A percentile compares a stretch with the other conserved stretches of the same genome.
phyloP scores from a whole-genome alignment of 2,888 invertebrate genomes.

The Zootermopsis nevadensis region DNA sequence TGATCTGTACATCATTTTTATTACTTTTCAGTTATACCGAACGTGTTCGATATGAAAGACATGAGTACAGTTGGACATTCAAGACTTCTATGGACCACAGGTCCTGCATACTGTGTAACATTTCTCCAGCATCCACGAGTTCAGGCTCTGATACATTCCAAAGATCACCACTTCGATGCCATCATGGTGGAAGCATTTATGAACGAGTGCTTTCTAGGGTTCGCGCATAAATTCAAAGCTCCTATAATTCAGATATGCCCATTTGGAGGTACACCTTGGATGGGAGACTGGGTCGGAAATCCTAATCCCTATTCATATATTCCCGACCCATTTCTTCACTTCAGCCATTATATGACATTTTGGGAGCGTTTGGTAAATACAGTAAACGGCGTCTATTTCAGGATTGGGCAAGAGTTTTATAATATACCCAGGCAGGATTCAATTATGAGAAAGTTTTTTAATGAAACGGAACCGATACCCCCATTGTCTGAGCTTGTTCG shows the following conservation, averaged over 20 bases:
- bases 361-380: slow-evolving; percentile 64
- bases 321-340: slow-evolving; percentile 66
- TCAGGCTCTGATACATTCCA: slow-evolving; percentile 38
- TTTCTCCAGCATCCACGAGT: neutral
- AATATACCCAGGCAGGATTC: slow-evolving; percentile 30
- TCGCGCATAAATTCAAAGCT: slow-evolving; percentile 46
- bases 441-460: slow-evolving; percentile 34
- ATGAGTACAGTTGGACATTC: neutral
- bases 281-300: slow-evolving; percentile 65
- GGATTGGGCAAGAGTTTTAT: neutral
- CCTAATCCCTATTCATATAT: slow-evolving; percentile 65
- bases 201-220: slow-evolving; percentile 45
- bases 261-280: slow-evolving; percentile 63
- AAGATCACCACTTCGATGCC: slow-evolving; percentile 45
- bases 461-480: slow-evolving; percentile 39
- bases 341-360: slow-evolving; percentile 64
- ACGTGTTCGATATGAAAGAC: neutral
- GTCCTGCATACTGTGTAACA: neutral
- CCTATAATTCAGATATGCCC: slow-evolving; percentile 62
- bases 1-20: no score
- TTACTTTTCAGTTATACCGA: neutral
- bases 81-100: neutral
- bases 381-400: slow-evolving; percentile 52
- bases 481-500: slow-evolving; percentile 48
- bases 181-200: slow-evolving; percentile 38